Conservation (phyloP, 2,797 vertebrate species). For the Buphagus erythrorhynchus region DNA sequence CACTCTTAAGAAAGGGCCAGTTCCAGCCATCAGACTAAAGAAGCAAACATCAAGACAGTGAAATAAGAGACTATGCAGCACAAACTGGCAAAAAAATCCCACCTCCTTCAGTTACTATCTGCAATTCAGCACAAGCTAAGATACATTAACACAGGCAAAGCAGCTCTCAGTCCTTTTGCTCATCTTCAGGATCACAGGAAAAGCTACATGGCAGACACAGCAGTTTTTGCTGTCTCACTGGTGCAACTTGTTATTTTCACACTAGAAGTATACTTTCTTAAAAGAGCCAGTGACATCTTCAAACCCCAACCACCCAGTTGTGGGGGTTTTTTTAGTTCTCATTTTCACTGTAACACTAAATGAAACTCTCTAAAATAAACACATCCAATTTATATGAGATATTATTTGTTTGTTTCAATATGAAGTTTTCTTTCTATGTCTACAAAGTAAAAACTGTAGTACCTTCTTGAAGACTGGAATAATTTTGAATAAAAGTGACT, state of each 20-base stretch:
- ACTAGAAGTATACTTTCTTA: neutral
- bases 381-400: neutral
- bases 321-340: neutral
- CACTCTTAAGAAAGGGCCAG: neutral
- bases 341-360: neutral
- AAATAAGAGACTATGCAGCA: neutral
- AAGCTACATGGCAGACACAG: neutral
- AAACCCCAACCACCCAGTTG: accelerated
- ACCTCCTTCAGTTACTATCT: neutral
- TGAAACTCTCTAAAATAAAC: neutral
- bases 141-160: neutral
- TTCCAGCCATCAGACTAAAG: neutral
- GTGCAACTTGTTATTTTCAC: neutral
- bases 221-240: neutral
- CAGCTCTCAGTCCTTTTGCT: neutral
- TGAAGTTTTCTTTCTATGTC: neutral
- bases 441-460: neutral
- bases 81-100: neutral
- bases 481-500: neutral
- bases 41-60: neutral
- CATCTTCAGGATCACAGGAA: neutral
- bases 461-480: neutral
- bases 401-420: neutral
- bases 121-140: neutral
- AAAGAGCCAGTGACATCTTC: neutral